Evolutionary conservation across 2,797 vertebrate genomes (phyloP), one percentile per base, ranked within the genome.

Genomic region (Australoheros facetus): DNA sequence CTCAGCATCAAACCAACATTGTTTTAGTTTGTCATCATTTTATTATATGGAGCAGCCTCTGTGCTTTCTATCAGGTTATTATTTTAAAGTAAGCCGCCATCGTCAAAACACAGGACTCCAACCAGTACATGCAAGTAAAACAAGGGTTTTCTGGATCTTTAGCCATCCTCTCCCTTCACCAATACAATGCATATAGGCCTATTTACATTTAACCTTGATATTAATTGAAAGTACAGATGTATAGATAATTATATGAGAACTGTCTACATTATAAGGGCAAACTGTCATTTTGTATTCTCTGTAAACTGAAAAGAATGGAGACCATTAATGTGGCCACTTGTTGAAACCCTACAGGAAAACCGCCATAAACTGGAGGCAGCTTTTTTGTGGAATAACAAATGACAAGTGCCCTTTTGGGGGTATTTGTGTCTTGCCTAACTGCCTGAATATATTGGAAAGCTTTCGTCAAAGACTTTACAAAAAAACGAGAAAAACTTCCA

Each of bases 281-380:
- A n/a, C 6, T 0, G 51, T 51, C 45, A 30, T 71, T 75, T 54
- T 56, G 10, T 45, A 32, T 55, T 69, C 30, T 64, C 73, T 78
- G 64, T 77, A 81, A 91, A 90, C 81, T 80, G 75, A 84, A 91
- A 90, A 88, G 82, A 82, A 72, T 66, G 37, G 54, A 83, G 77
- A 80, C 74, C 23, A 77, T 85, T 48, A 78, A 73, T 53, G n/a
- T 58, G 76, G 60, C 77, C 87, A 83, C 81, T 87, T 90, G 86
- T 86, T 83, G 69, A 80, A 84, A 59, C 62, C 48, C 60, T 30
- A 58, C 37, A 84, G 55, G 77, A 79, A 73, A 56, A 66, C 48
- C 53, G 59, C n/a, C 57, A 70, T 34, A 64, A 3, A 62, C 69
- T 37, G 56, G 23, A 28, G 71, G 30, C 48, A 26, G 42, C 11